A percentile compares a stretch with the other conserved stretches of the same genome.
Evolutionary conservation across 2,797 vertebrate species (phyloP).

Genomic region (Esox lucius): DNA sequence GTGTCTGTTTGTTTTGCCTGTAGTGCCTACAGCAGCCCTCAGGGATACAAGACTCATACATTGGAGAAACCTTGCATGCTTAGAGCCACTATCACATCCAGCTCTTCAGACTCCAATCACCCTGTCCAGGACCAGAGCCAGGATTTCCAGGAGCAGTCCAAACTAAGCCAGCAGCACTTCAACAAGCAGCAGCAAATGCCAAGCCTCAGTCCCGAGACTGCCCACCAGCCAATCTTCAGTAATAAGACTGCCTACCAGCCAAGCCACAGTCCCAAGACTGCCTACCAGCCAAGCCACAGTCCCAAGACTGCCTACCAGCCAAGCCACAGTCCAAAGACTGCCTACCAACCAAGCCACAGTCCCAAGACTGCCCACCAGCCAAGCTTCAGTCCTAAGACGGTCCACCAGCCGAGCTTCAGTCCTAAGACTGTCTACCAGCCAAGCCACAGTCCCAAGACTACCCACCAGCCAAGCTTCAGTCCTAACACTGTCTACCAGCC

Average conservation of each 20-base stretch:
- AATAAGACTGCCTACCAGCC: constrained; percentile 4
- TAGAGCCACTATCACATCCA: constrained; percentile 39
- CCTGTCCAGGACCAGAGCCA: constrained; percentile 17
- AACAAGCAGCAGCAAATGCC: background rate
- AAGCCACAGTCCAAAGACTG: background rate
- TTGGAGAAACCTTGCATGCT: constrained; percentile 45
- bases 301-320: constrained; percentile 4
- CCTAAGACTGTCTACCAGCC: no score
- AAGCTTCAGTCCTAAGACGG: background rate
- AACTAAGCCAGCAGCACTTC: constrained; percentile 14
- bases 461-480: background rate
- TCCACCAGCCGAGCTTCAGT: background rate
- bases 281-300: background rate
- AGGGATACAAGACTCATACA: constrained; percentile 35
- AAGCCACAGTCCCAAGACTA: background rate
- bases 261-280: background rate
- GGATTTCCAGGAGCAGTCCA: background rate
- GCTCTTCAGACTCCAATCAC: constrained; percentile 15
- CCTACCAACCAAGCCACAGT: background rate
- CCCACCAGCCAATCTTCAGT: background rate
- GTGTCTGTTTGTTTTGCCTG: constrained; percentile 34
- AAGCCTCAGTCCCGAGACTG: constrained; percentile 8
- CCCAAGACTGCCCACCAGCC: no score
- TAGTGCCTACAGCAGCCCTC: constrained; percentile 36
- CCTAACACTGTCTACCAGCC: background rate